A percentile compares a stretch with the other conserved stretches of the same genome.
These are phyloP conservation scores for Megalurothrips usitatus DNA, from an alignment of 2,888 invertebrate species.

Conservation along the genomic window DNA sequence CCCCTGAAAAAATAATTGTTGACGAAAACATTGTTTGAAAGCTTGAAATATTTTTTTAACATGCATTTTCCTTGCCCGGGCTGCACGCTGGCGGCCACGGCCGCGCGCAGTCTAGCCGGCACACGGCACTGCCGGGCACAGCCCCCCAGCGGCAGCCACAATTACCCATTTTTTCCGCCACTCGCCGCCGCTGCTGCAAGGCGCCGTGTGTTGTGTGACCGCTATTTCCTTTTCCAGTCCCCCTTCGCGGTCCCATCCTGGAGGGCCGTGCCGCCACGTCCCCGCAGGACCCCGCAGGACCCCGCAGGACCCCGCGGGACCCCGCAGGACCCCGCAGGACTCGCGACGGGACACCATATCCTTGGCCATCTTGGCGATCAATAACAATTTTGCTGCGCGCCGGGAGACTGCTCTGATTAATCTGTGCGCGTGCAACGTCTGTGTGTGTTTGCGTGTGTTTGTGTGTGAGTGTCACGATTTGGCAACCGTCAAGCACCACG, in stretches of 20 bases:
- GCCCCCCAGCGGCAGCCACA: not conserved
- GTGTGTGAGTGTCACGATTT: no score
- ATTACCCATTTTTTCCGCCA: slow-evolving; percentile 20
- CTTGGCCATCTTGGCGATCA: not conserved
- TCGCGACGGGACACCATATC: no score
- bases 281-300: no score
- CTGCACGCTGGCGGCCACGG: no score
- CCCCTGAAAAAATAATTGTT: no score
- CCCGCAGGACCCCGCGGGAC: no score
- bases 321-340: not conserved
- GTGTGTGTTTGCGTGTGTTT: no score
- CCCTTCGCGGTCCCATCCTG: no score
- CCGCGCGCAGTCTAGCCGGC: not conserved
- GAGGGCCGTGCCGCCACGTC: not conserved
- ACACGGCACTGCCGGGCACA: not conserved
- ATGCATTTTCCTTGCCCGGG: not conserved
- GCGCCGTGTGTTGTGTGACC: slow-evolving; percentile 20
- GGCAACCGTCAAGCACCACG: not conserved
- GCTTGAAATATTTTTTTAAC: no score
- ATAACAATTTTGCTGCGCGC: not conserved
- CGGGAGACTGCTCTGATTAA: not conserved
- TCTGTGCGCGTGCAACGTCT: not conserved
- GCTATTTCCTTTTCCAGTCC: slow-evolving; percentile 19
- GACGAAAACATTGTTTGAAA: no score
- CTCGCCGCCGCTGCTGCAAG: not conserved